Conservation (phyloP, 2,888 invertebrate genomes). For the Pemphredon lugubris region DNA sequence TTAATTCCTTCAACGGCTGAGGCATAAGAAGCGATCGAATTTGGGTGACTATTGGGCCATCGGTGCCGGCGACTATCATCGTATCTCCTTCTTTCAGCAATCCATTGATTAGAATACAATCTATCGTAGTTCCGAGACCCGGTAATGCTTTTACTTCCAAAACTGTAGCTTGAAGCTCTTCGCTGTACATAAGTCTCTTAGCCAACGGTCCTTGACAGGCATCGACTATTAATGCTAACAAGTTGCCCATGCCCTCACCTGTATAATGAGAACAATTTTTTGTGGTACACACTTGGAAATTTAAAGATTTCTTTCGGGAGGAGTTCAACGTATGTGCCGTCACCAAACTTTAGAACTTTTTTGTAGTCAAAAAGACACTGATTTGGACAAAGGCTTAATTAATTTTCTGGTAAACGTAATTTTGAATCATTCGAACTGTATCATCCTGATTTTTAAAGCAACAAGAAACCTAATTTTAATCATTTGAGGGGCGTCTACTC, state of each 20-base stretch:
- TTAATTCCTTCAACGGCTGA: conserved; percentile 97
- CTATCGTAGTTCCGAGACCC: conserved; percentile 98
- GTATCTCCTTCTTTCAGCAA: conserved; percentile 96
- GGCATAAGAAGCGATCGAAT: conserved; percentile 98
- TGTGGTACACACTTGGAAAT: too few species aligned
- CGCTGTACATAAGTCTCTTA: conserved; percentile 94
- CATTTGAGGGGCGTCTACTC: neutral
- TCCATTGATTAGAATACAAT: conserved; percentile 99
- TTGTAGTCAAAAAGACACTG: too few species aligned
- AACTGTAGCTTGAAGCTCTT: conserved; percentile 94
- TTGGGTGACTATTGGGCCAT: conserved; percentile 98
- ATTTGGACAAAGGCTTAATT: too few species aligned
- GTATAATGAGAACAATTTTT: conserved; percentile 4
- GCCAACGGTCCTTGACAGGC: conserved; percentile 95
- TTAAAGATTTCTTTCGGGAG: too few species aligned
- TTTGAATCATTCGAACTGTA: too few species aligned
- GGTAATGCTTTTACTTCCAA: conserved; percentile 97
- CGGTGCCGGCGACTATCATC: conserved; percentile 97
- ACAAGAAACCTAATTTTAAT: too few species aligned
- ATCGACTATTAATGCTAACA: conserved; percentile 95
- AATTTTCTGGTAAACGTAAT: too few species aligned
- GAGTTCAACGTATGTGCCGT: too few species aligned
- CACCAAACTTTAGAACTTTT: too few species aligned
- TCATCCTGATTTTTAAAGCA: too few species aligned
- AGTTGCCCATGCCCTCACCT: conserved; percentile 99